phyloP scores from a whole-genome alignment of 2,113 vertebrate genomes.

The Ariopsis seemanni region DNA sequence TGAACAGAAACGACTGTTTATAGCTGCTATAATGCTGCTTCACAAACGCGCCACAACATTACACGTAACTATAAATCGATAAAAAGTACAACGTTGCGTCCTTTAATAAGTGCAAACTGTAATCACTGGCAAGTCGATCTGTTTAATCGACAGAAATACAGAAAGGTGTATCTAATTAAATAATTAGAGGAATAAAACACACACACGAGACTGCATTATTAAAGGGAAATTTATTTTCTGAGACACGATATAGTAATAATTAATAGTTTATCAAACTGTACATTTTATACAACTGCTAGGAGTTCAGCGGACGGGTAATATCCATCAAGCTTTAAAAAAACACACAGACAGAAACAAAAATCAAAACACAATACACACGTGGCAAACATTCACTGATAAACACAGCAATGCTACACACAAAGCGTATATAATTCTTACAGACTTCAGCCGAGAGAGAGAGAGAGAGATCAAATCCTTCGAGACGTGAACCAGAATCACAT shows the following conservation, averaged over 20 bases:
- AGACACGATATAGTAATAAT: constrained; percentile 69
- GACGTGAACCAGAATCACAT: background rate
- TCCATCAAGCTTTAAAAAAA: constrained; percentile 35
- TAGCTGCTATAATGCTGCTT: too few species aligned
- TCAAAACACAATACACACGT: constrained; percentile 55
- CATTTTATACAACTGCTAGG: constrained; percentile 76
- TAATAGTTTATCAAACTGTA: constrained; percentile 80
- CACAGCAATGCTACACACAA: constrained; percentile 72
- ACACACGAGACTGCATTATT: constrained; percentile 1
- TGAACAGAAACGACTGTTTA: too few species aligned
- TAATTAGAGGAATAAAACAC: background rate
- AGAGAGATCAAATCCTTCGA: background rate
- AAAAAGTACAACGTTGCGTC: too few species aligned
- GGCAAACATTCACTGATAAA: constrained; percentile 62
- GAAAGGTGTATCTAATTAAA: background rate
- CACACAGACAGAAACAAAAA: constrained; percentile 29
- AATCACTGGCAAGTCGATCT: too few species aligned
- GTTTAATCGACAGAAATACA: too few species aligned
- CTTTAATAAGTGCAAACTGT: background rate
- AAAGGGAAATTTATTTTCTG: constrained; percentile 71
- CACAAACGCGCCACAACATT: too few species aligned
- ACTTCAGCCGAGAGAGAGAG: constrained; percentile 60
- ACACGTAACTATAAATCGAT: too few species aligned
- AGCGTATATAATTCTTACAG: constrained; percentile 58
- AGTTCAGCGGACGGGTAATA: constrained; percentile 18